A percentile compares a stretch with the other conserved stretches of the same genome.
Evolutionary conservation across 2,888 invertebrate genomes (phyloP).

Genomic region (Dryadula phaetusa): DNA sequence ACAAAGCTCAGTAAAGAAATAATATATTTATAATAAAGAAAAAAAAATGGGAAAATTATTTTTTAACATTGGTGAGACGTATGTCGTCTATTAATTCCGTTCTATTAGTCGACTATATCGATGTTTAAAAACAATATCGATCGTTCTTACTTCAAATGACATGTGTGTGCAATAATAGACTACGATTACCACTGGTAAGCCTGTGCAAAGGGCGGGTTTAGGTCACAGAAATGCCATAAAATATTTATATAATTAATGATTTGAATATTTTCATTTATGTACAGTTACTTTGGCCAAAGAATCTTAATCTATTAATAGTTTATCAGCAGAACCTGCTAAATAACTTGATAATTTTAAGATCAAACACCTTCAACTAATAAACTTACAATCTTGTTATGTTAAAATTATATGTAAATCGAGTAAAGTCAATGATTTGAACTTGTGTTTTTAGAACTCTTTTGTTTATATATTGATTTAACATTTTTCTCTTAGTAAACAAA

Average conservation of each 20-base stretch:
- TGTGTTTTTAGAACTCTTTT: background rate
- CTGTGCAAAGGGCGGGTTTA: no score
- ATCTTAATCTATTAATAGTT: background rate
- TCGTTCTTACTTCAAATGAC: no score
- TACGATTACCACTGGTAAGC: no score
- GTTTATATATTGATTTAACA: background rate
- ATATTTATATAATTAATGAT: background rate
- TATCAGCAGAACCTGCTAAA: background rate
- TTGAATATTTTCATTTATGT: background rate
- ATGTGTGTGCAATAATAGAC: no score
- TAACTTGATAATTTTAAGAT: constrained; percentile 5
- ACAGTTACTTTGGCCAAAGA: background rate
- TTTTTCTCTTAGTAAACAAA: background rate
- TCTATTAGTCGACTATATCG: no score
- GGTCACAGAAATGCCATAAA: no score
- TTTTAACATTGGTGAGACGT: no score
- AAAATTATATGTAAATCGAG: background rate
- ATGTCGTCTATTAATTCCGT: no score
- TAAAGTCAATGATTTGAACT: background rate
- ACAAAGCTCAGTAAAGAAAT: no score
- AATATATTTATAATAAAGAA: no score
- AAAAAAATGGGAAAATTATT: no score
- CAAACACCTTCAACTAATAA: background rate
- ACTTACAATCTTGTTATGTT: constrained; percentile 8
- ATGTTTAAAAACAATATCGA: no score